A percentile compares a stretch with the other conserved stretches of the same genome.
phyloP scores from a whole-genome alignment of 2,113 vertebrate species.

The Charadrius vociferus region DNA sequence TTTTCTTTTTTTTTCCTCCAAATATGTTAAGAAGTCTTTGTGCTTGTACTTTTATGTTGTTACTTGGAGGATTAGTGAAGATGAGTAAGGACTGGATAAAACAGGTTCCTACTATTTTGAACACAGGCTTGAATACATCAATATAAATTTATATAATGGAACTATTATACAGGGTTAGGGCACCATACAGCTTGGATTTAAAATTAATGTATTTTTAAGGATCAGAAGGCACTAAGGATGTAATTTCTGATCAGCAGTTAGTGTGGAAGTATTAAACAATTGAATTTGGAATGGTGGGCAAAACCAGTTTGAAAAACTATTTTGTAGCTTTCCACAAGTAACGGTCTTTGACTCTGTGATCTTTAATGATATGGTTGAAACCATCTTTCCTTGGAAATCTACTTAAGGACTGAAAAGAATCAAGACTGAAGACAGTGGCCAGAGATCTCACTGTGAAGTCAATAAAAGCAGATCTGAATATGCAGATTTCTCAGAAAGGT shows the following conservation, averaged over 20 bases:
- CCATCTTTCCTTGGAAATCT: not conserved
- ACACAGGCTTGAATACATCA: not conserved
- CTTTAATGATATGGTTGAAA: not conserved
- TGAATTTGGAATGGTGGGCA: not conserved
- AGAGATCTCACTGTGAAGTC: not conserved
- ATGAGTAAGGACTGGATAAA: not conserved
- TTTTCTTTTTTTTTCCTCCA: not conserved
- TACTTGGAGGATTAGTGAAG: not conserved
- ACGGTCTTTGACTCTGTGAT: not conserved
- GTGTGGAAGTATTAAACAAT: not conserved
- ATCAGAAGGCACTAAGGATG: not conserved
- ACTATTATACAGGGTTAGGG: not conserved
- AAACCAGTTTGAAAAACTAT: not conserved
- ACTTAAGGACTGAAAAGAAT: not conserved
- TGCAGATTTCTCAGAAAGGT: not conserved
- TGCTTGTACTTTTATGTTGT: not conserved
- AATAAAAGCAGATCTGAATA: not conserved
- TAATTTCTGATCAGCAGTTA: not conserved
- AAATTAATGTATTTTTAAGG: not conserved
- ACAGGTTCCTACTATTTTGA: not conserved
- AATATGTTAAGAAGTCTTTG: not conserved
- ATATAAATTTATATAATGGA: not conserved
- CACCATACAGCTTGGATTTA: not conserved
- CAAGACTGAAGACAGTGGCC: not conserved
- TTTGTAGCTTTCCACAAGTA: not conserved